A percentile compares a stretch with the other conserved stretches of the same genome.
Conservation (phyloP, 2,888 invertebrate genomes). For the Rhynchonema sp. region DNA sequence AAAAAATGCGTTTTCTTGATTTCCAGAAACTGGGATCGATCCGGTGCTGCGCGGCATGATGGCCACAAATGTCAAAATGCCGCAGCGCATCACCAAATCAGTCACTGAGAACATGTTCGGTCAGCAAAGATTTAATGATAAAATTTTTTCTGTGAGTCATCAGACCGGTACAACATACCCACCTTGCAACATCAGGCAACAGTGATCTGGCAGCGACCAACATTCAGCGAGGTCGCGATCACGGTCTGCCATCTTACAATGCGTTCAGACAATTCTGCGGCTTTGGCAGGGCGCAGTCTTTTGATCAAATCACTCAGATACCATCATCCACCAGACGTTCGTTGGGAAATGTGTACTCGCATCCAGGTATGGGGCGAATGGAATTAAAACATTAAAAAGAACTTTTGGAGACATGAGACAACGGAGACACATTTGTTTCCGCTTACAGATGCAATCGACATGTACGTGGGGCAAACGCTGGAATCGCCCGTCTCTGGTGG, state of each 20-base stretch:
- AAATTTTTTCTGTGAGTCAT: neutral
- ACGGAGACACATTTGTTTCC: too few relatives aligned
- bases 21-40: conserved; percentile 91
- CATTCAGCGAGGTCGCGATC: neutral
- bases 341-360: neutral
- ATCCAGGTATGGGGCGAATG: too few relatives aligned
- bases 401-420: too few relatives aligned
- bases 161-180: too few relatives aligned
- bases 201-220: neutral
- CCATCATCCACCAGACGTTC: neutral
- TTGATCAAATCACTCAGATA: neutral
- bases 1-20: too few relatives aligned
- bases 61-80: conserved; percentile 53
- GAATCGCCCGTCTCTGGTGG: conserved; percentile 33
- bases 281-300: neutral
- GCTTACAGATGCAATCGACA: conserved; percentile 35
- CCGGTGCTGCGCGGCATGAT: conserved; percentile 74
- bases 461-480: conserved; percentile 36
- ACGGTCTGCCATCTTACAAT: neutral
- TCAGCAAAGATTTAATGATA: too few relatives aligned
- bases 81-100: neutral
- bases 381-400: too few relatives aligned
- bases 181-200: neutral
- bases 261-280: neutral
- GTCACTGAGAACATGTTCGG: neutral